Base-by-base conservation (phyloP, 2,888 invertebrate genomes). In the Drosophila anomelani region DNA sequence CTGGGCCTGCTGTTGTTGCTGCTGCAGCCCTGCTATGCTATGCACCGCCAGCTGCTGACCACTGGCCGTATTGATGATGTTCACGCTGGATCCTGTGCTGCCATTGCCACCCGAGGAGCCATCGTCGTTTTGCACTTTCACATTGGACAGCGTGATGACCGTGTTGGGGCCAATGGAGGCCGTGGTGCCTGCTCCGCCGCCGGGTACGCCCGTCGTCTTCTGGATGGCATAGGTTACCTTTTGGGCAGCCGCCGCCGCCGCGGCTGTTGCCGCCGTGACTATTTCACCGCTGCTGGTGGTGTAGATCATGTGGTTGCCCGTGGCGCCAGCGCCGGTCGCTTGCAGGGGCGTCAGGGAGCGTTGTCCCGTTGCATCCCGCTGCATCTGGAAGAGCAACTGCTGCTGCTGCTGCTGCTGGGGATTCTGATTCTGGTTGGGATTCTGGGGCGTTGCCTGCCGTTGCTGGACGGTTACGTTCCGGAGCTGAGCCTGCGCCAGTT, bases 291-390 rank as follows among this genome's bases (percentile, higher is more conserved):
- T 80, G 46, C 88, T 88, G 6, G 91, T 90, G 10, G 91, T 91
- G 55, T 91, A 91, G 46, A 91, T 90, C 85, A 91, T 91, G 55
- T 92, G 92, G 60, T 91, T 92, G 59, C 91, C 90, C 6, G 87
- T 60, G 46, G 91, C 81, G 47, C 88, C 77, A 12, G 86, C 77
- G 46, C 87, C 72, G 64, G 72, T 20, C 26, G 72, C 74, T 53
- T 64, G 83, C 44, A 90, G 86, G 3, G 90, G 86, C 20, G 90
- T 88, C 32, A 90, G 78, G 10, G 89, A 80, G 17, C 90, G 88
- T 12, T 47, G 47, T 13, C 51, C 51, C 26, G 90, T 77, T 12
- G 84, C 64, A 55, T 91, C 91, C 6, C 91, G 88, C 59, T 91
- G 91, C 85, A 91, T 88, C 54, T 91, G 90, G 53, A 90, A 76